A percentile compares a stretch with the other conserved stretches of the same genome.
These are phyloP conservation scores for Apus apus DNA, from an alignment of 2,113 vertebrate genomes.

Conservation along the genomic window DNA sequence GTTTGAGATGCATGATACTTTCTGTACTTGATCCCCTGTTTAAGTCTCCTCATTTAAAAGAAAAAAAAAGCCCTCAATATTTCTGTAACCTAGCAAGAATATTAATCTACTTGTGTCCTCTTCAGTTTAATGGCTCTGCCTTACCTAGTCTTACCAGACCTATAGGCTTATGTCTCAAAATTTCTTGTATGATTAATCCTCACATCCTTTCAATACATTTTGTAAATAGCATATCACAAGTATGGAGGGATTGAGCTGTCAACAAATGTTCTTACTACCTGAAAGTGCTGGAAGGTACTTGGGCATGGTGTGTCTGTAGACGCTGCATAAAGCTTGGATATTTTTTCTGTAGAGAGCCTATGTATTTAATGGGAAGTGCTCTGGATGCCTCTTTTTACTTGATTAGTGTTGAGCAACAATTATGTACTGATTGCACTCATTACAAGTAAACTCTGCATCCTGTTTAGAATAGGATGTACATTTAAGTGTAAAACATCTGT, in stretches of 20 bases:
- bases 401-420: background rate
- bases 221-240: background rate
- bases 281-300: background rate
- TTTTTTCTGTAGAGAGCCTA: background rate
- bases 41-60: background rate
- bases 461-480: background rate
- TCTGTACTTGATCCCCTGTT: background rate
- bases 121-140: background rate
- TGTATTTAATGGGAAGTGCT: background rate
- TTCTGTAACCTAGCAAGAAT: background rate
- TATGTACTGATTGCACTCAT: background rate
- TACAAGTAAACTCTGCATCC: background rate
- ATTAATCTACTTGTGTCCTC: background rate
- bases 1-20: background rate
- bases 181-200: background rate
- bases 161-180: background rate
- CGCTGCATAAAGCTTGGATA: background rate
- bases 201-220: background rate
- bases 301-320: background rate
- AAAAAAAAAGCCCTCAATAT: background rate
- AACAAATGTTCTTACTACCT: background rate
- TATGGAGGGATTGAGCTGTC: background rate
- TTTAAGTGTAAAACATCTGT: slow-evolving; percentile 4
- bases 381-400: background rate
- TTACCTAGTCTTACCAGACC: background rate